Conservation (phyloP, 2,113 vertebrate species). For the Riparia riparia region DNA sequence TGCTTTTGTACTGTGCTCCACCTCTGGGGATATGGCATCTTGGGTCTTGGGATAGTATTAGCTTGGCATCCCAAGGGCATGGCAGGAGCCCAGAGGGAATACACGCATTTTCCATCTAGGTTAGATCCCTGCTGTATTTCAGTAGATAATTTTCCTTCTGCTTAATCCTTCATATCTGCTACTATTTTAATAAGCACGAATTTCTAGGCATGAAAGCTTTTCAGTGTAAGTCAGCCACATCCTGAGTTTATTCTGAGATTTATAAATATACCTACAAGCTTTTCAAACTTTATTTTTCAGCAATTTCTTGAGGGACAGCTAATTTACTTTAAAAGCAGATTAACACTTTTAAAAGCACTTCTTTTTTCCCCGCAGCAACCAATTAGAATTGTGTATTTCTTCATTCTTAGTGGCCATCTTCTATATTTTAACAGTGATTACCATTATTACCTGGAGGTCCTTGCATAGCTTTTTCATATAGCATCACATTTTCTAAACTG, state of each 20-base stretch:
- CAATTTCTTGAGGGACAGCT: neutral
- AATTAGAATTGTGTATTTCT: neutral
- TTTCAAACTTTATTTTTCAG: neutral
- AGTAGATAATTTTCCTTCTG: neutral
- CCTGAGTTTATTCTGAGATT: neutral
- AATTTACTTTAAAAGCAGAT: neutral
- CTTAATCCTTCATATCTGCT: neutral
- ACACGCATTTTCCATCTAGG: neutral
- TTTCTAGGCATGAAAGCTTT: neutral
- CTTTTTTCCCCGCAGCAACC: rapidly evolving
- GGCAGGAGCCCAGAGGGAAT: neutral
- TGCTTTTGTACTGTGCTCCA: neutral
- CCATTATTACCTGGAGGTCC: neutral
- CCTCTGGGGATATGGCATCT: neutral
- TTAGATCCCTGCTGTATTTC: neutral
- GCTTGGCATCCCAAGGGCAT: neutral
- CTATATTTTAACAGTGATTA: neutral
- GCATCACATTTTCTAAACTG: neutral
- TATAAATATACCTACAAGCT: neutral
- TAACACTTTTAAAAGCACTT: neutral
- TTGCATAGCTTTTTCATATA: neutral
- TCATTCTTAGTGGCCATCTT: neutral
- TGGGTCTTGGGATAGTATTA: neutral
- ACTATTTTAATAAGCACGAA: neutral
- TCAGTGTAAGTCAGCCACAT: neutral